Evolutionary conservation across 2,888 invertebrate genomes (phyloP), one percentile per base, ranked within the genome.

Genomic region (Nemurella pictetii): DNA sequence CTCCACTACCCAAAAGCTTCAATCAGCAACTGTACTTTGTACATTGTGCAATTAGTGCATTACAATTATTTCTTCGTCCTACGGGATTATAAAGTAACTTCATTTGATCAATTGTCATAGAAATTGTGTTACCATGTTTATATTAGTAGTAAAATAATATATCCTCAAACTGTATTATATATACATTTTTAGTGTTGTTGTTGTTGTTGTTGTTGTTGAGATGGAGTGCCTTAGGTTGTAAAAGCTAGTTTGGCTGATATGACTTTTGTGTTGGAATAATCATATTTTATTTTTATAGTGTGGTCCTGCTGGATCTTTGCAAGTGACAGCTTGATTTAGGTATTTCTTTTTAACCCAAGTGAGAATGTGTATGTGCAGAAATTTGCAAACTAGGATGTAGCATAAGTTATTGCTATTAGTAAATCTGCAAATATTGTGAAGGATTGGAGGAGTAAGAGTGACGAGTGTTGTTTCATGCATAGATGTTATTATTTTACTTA

Each of bases 81-180:
- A 12, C 9, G 20, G 20, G 55, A 7, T 55, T 55, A n/a, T n/a
- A 1, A 55, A 55, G 55, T 20, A 55, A 55, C 20, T 55, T 15
- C 55, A 55, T 55, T 12, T 55, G 55, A 55, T 55, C 55, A 55
- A 20, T 20, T 55, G 55, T 55, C 55, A 55, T 20, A 55, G 55
- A 55, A 20, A 55, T 55, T 55, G 55, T 29, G 72, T 82, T 82
- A 82, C 82, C 82, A 72, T 82, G 27, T 82, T 72, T 28, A 82
- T 72, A 82, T 28, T 72, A 81, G 3, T 55, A 20, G 12, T 20
- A 55, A 7, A 12, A 20, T 20, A 55, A n/a, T 7, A 2, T 55
- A 55, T 55, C 55, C 12, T 55, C 15, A 55, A 55, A 55, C 20
- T 55, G 55, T 55, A 55, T 20, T 55, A 55, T 20, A 55, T 2